phyloP scores from a whole-genome alignment of 1,140 invertebrate species.

The Rhagoletis pomonella region DNA sequence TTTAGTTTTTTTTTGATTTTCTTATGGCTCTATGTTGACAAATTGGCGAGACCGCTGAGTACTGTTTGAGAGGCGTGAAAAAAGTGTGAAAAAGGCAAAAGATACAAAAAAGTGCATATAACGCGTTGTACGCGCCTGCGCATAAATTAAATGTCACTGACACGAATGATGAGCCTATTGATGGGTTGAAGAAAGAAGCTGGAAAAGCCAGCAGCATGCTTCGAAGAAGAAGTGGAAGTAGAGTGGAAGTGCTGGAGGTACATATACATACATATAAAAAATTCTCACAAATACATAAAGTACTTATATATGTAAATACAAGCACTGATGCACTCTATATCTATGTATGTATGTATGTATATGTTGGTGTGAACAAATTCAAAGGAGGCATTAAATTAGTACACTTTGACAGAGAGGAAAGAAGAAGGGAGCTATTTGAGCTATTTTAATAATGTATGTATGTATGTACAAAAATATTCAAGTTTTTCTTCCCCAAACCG shows the following conservation, averaged over 20 bases:
- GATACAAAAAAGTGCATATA: conserved; percentile 1
- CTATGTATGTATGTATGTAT: neutral
- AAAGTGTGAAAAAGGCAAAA: conserved; percentile 33
- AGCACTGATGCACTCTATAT: neutral
- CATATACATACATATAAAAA: neutral
- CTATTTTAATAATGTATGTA: neutral
- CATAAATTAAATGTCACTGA: conserved; percentile 55
- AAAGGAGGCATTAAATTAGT: conserved; percentile 18
- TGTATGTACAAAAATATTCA: neutral
- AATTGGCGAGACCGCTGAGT: conserved; percentile 21
- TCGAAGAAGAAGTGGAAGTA: neutral
- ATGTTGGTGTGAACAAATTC: neutral
- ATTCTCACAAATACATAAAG: neutral
- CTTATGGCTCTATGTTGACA: conserved; percentile 28
- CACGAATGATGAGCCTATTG: conserved; percentile 26
- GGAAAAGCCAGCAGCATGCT: neutral
- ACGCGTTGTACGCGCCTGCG: conserved; percentile 51
- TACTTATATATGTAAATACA: neutral
- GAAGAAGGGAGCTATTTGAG: neutral
- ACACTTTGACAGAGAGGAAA: neutral
- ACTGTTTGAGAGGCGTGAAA: conserved; percentile 15
- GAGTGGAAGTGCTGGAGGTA: neutral
- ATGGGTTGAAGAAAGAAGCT: conserved; percentile 2
- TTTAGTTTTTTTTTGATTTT: conserved; percentile 21
- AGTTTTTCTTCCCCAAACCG: neutral